Conservation (phyloP, 2,113 vertebrate genomes). For the Melanostigma gelatinosum region DNA sequence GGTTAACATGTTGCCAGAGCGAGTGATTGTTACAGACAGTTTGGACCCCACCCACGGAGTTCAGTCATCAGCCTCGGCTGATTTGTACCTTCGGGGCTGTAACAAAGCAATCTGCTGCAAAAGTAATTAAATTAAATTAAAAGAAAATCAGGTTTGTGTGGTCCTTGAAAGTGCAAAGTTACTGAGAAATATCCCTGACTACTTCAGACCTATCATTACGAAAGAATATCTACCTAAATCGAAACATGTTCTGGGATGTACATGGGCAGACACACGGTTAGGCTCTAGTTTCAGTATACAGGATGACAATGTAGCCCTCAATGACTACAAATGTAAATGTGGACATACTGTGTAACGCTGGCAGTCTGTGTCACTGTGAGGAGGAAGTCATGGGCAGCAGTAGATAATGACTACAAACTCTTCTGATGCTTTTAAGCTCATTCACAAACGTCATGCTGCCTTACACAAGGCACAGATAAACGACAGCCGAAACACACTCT, state of each 20-base stretch:
- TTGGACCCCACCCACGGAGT: slow-evolving; percentile 58
- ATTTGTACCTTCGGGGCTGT: slow-evolving; percentile 42
- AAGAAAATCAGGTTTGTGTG: slow-evolving; percentile 17
- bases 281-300: not conserved
- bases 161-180: not conserved
- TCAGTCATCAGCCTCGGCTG: slow-evolving; percentile 37
- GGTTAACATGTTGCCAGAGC: slow-evolving; percentile 47
- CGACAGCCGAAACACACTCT: not conserved
- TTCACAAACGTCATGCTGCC: slow-evolving; percentile 11
- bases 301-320: not conserved
- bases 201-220: not conserved
- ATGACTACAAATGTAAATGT: not conserved
- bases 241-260: not conserved
- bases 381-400: slow-evolving; percentile 59
- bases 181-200: not conserved
- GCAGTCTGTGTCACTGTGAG: slow-evolving; percentile 12
- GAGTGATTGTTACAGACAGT: slow-evolving; percentile 62
- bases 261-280: not conserved
- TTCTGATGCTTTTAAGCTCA: not conserved
- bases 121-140: too few species aligned
- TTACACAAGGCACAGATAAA: slow-evolving; percentile 3
- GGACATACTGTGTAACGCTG: not conserved
- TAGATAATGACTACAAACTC: slow-evolving; percentile 56
- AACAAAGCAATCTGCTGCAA: slow-evolving; percentile 30
- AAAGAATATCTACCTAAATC: not conserved